Percentiles rank a stretch among this genome's conserved stretches.
phyloP scores from a whole-genome alignment of 2,797 vertebrate genomes.

The Nyctibius grandis region DNA sequence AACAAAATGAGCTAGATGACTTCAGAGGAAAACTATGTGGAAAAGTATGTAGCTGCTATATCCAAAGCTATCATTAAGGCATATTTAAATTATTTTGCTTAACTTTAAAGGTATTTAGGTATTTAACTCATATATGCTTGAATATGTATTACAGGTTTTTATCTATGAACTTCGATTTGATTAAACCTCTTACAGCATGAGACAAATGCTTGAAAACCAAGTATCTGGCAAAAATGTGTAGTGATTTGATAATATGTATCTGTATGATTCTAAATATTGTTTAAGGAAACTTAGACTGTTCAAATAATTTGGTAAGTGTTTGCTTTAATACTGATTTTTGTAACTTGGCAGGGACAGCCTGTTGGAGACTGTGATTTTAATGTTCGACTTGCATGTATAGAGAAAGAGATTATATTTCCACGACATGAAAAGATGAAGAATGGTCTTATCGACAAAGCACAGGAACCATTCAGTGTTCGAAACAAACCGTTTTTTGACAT shows the following conservation, averaged over 20 bases:
- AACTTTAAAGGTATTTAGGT: background rate
- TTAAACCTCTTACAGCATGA: background rate
- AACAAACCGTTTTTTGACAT: slow-evolving; percentile 97
- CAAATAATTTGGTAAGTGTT: background rate
- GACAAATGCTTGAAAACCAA: background rate
- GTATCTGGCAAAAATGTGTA: background rate
- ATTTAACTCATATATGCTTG: background rate
- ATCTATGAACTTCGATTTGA: background rate
- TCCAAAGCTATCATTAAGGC: background rate
- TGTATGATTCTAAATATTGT: background rate
- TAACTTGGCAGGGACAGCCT: slow-evolving; percentile 84
- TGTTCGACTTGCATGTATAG: slow-evolving; percentile 90
- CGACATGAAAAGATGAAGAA: slow-evolving; percentile 94
- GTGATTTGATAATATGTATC: background rate
- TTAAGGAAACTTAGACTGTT: background rate
- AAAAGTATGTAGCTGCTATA: background rate
- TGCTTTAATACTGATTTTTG: slow-evolving; percentile 28
- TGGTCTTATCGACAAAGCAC: slow-evolving; percentile 93
- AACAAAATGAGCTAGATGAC: background rate
- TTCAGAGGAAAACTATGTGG: background rate
- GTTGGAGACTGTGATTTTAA: slow-evolving; percentile 97
- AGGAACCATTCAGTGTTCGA: slow-evolving; percentile 93
- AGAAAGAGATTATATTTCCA: slow-evolving; percentile 94
- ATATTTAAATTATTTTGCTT: background rate
- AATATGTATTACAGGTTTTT: background rate